Percentiles rank a stretch among this genome's conserved stretches.
Conservation (phyloP, 2,888 invertebrate species). For the Epistrophe grossulariae region DNA sequence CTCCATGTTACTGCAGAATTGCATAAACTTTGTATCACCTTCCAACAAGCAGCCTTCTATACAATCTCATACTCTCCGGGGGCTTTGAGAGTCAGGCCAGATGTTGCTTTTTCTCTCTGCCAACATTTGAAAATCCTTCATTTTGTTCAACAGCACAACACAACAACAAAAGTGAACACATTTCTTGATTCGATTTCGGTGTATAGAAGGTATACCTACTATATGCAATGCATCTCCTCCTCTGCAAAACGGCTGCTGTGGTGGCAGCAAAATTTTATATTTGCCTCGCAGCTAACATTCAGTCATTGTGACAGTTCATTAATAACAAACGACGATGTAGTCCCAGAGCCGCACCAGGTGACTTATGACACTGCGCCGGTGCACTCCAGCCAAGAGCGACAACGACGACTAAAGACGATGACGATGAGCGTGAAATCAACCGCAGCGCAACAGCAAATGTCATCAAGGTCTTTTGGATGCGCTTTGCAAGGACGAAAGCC, state of each 20-base stretch:
- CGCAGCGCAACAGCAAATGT: slow-evolving; percentile 55
- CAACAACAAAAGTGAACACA: slow-evolving; percentile 40
- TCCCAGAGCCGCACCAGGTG: slow-evolving; percentile 56
- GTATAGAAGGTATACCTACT: slow-evolving; percentile 23
- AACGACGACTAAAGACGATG: neutral
- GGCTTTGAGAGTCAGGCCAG: slow-evolving; percentile 25
- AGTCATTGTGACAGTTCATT: slow-evolving; percentile 74
- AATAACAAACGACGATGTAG: slow-evolving; percentile 54
- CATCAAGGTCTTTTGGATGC: slow-evolving; percentile 72
- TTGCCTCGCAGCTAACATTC: slow-evolving; percentile 73
- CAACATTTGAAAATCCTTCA: slow-evolving; percentile 55
- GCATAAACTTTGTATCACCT: slow-evolving; percentile 67
- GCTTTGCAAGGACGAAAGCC: slow-evolving; percentile 70
- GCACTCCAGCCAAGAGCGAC: slow-evolving; percentile 21
- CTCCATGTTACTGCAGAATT: slow-evolving; percentile 65
- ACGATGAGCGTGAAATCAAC: slow-evolving; percentile 16
- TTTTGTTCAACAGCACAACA: slow-evolving; percentile 15
- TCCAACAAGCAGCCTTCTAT: slow-evolving; percentile 51
- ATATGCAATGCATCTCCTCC: slow-evolving; percentile 34
- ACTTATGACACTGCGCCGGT: slow-evolving; percentile 71
- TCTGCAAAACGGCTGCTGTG: slow-evolving; percentile 45
- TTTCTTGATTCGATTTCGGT: slow-evolving; percentile 74
- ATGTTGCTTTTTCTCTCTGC: slow-evolving; percentile 2
- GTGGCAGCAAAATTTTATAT: slow-evolving; percentile 62
- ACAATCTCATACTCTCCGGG: slow-evolving; percentile 36